Evolutionary conservation across 2,888 invertebrate species (phyloP), one percentile per base, ranked within the genome.

Genomic region (Trichogramma evanescens): DNA sequence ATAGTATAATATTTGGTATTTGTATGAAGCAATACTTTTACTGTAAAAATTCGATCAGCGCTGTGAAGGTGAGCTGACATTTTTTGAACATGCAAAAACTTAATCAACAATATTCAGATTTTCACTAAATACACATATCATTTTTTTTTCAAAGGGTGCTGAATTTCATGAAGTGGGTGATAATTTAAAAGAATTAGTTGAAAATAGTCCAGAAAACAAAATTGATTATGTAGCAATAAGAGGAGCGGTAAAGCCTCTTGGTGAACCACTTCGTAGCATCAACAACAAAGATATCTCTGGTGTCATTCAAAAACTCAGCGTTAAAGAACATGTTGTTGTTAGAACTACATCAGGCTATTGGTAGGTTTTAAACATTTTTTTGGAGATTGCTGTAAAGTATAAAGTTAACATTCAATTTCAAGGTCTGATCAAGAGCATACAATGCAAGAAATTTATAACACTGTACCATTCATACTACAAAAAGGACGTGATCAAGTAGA

Each of bases 281-380:
- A 86, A 89, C 75, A 87, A 89, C 71, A 84, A 86, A 58, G 82
- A 84, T 57, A 84, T 91, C 4, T 85, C 86, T 38, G 92, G 92
- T 49, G 92, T 92, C 6, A 80, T 93, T 50, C 91, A 92, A 73
- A 85, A 89, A 67, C 81, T 92, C 56, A 87, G 88, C 70, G 85
- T 91, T 51, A 89, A 89, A 71, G 91, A 92, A 78, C 91, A 91
- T 81, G 86, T 89, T 5, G 85, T 91, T 65, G 88, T 90, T n/a
- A 82, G 91, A 69, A 89, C 87, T 43, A 86, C 89, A 5, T 87
- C 89, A n/a, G 92, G 92, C 4, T 91, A 91, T 78, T 92, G 92
- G 92, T 80, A 63, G 46, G 40, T 56, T 59, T 40, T 38, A 46
- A 46, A n/a, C 10, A 38, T 38, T n/a, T 26, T 8, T 8, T 8